These are phyloP conservation scores for Octodonta nipae DNA, from an alignment of 2,888 invertebrate species.

Conservation along the genomic window DNA sequence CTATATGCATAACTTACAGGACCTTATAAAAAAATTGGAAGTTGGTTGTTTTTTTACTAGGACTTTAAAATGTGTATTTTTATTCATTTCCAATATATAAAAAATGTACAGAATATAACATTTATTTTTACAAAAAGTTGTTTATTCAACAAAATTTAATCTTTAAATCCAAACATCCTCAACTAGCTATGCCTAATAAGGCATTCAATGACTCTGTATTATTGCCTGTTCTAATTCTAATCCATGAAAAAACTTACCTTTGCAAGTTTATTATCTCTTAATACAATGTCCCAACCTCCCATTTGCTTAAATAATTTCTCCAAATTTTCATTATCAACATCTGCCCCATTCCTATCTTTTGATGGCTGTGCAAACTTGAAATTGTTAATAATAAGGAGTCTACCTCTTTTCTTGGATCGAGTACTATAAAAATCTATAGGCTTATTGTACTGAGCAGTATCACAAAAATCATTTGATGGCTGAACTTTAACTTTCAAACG, in stretches of 20 bases:
- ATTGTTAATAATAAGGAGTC: conserved; percentile 49
- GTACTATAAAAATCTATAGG: conserved; percentile 35
- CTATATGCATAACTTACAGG: not conserved
- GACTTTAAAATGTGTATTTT: too few species aligned
- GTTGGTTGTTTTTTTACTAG: too few species aligned
- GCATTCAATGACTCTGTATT: too few species aligned
- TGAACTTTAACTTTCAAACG: conserved; percentile 16
- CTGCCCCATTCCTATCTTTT: conserved; percentile 42
- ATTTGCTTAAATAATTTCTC: conserved; percentile 48
- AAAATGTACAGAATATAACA: too few species aligned
- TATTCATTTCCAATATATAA: too few species aligned
- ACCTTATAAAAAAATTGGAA: too few species aligned
- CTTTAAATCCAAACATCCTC: not conserved
- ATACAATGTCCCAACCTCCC: conserved; percentile 20
- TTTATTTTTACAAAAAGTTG: too few species aligned
- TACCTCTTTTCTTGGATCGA: conserved; percentile 43
- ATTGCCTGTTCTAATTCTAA: too few species aligned
- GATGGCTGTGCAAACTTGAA: conserved; percentile 35
- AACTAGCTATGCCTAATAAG: too few species aligned
- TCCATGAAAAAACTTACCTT: conserved; percentile 12
- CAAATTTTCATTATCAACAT: conserved; percentile 44
- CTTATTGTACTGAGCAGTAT: conserved; percentile 19
- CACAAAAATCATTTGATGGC: conserved; percentile 16
- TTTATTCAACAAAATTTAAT: too few species aligned
- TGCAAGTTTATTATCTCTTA: conserved; percentile 12